Base-by-base conservation (phyloP, 2,888 invertebrate genomes). In the Drosophila conformis region DNA sequence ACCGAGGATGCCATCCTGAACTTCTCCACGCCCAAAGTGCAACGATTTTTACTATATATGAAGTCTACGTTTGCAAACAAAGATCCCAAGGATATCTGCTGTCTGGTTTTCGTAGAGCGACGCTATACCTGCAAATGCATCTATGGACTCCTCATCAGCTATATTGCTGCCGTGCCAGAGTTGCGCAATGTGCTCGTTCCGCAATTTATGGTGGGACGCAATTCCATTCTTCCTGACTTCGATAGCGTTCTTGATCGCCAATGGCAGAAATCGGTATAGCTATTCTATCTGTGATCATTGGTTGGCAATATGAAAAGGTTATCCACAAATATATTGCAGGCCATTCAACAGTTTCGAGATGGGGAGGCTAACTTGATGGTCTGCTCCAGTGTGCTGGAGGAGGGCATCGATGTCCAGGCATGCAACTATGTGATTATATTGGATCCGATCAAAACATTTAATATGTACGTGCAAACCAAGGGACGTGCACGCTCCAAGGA, bases 381-480 rank as follows among this genome's bases (percentile, higher is more conserved):
- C 2, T 95, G 96, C 1, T 96, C 98, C 0, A 96, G 96, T 90
- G 97, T 98, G 0, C 94, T 98, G 35, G 98, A 98, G 91, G 98
- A 98, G 93, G 98, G 98, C 0, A 95, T 98, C 11, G 98, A 98
- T 92, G 95, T 98, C 35, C 96, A 96, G 4, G 94, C 95, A 35
- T 99, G 99, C 91, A 95, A 96, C 73, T 93, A 97, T 48, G 96
- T 98, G 0, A 87, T 98, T 25, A 95, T 96, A 58, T 97, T 96
- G 90, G 97, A 97, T 90, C 91, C 93, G 2, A 95, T 97, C 0
- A 91, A 94, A 59, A 96, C 96, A 83, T 97, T 97, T 82, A 94
- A 97, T 57, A 96, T 97, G 0, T 99, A 98, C 90, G 95, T 98
- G 46, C 98, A 98, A 93, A 97, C 97, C 72, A 98, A 98, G 95